These are phyloP conservation scores for Babyrousa celebensis DNA, from an alignment of 2,797 vertebrate genomes.

Conservation along the genomic window DNA sequence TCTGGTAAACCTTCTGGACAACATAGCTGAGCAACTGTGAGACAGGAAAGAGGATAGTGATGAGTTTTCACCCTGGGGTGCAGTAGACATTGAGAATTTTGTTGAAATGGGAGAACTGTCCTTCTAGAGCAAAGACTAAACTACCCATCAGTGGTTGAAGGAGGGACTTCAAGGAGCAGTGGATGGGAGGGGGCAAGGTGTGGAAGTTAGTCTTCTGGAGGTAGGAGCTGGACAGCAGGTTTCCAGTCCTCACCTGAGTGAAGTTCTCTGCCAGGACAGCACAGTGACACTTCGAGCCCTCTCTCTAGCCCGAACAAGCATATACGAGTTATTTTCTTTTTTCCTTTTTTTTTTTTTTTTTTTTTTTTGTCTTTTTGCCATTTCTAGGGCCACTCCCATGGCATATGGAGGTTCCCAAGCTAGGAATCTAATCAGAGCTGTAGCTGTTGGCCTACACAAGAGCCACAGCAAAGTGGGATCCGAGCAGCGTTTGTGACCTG, in stretches of 20 bases:
- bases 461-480: too few species aligned
- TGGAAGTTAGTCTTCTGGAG: not conserved
- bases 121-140: slow-evolving; percentile 32
- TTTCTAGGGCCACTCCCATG: too few species aligned
- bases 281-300: not conserved
- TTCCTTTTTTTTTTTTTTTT: too few species aligned
- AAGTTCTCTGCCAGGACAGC: not conserved
- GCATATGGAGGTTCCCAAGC: too few species aligned
- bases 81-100: not conserved
- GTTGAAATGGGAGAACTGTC: not conserved
- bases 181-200: not conserved
- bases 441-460: too few species aligned
- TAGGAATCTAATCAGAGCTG: too few species aligned
- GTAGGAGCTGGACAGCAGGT: not conserved
- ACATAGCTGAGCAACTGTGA: slow-evolving; percentile 27
- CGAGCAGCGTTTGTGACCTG: too few species aligned
- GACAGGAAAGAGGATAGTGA: not conserved
- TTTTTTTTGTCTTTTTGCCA: too few species aligned
- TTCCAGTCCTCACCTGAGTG: not conserved
- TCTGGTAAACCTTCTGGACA: slow-evolving; percentile 2
- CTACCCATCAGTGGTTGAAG: not conserved
- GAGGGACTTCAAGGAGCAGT: not conserved
- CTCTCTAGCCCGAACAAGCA: not conserved
- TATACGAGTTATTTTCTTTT: not conserved
- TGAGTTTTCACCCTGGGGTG: not conserved